phyloP scores from a whole-genome alignment of 2,888 invertebrate genomes.

The Zaprionus lineosus region DNA sequence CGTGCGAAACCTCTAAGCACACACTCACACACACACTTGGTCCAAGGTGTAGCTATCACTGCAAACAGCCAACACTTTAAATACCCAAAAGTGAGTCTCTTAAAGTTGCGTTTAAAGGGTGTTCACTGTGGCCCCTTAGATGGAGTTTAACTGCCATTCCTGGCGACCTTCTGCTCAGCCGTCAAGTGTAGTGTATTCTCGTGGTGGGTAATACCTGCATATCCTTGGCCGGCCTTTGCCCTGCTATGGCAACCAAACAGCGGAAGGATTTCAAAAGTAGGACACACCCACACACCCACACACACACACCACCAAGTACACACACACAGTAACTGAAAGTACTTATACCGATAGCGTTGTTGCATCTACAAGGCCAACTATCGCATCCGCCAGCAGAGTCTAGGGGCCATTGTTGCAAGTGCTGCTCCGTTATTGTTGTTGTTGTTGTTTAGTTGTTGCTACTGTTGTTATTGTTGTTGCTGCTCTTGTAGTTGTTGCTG shows the following conservation, averaged over 20 bases:
- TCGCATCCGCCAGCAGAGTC: no score
- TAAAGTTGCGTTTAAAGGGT: no score
- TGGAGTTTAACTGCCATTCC: no score
- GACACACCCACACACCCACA: constrained; percentile 19
- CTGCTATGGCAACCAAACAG: background rate
- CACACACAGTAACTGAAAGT: constrained; percentile 17
- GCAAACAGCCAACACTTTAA: background rate
- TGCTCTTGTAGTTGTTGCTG: constrained; percentile 4
- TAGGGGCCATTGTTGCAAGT: no score
- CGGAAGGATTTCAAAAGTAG: constrained; percentile 35
- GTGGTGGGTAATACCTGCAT: background rate
- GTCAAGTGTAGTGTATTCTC: constrained; percentile 30
- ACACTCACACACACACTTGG: background rate
- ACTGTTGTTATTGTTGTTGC: constrained; percentile 10
- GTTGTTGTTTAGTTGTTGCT: constrained; percentile 23
- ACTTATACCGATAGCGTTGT: constrained; percentile 48
- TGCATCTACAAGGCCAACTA: constrained; percentile 16
- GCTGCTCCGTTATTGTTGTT: no score
- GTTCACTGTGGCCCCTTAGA: no score
- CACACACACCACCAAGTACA: constrained; percentile 3
- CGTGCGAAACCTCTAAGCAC: constrained; percentile 27
- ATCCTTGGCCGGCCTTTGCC: constrained; percentile 12
- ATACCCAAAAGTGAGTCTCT: constrained; percentile 1
- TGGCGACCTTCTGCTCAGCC: background rate
- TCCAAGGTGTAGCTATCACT: no score